Conservation (phyloP, 2,797 vertebrate species). For the Crenichthys baileyi region DNA sequence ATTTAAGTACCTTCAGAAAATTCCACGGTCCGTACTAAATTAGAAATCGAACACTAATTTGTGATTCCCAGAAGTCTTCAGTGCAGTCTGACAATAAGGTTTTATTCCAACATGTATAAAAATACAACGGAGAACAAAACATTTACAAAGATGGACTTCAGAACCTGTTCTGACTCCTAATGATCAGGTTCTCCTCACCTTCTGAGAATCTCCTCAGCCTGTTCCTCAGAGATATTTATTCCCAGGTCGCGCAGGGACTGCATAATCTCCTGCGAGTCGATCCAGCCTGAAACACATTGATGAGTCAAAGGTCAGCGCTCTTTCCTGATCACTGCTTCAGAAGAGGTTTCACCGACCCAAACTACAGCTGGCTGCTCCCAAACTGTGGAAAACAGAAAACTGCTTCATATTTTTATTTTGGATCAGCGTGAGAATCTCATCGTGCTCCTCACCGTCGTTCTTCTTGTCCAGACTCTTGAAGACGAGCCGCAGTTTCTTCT, state of each 20-base stretch:
- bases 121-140: no score
- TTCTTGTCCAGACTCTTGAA: constrained; percentile 97
- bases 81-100: no score
- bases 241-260: constrained; percentile 96
- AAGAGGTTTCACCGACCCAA: background rate
- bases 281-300: constrained; percentile 80
- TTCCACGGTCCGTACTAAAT: no score
- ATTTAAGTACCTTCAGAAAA: background rate
- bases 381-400: no score
- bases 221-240: constrained; percentile 94
- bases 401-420: no score
- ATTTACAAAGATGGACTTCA: background rate
- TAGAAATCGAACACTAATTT: no score
- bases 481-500: constrained; percentile 94
- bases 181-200: constrained; percentile 78
- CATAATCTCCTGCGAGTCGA: constrained; percentile 95
- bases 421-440: no score
- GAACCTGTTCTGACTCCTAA: background rate
- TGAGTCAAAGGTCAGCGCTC: background rate
- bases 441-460: constrained; percentile 86
- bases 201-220: constrained; percentile 94
- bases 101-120: no score
- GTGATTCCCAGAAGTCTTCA: no score
- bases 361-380: background rate
- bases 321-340: no score